These are phyloP conservation scores for Macrobrachium nipponense DNA, from an alignment of 1,140 invertebrate genomes.

Conservation along the genomic window DNA sequence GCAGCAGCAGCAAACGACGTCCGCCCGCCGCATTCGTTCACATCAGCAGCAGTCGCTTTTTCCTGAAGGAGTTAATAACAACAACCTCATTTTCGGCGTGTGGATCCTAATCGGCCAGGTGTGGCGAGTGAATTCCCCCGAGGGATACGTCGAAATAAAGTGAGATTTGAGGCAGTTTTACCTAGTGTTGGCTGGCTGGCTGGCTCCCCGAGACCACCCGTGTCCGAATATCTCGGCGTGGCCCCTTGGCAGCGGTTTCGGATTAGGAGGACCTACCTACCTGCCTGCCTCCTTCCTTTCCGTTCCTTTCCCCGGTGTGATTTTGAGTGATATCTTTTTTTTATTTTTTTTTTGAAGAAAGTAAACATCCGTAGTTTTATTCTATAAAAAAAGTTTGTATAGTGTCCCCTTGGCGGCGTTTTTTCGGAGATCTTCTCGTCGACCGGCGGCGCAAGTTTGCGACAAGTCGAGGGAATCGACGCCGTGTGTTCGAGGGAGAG, in stretches of 20 bases:
- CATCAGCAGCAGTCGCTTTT: neutral
- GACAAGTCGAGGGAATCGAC: too few species aligned
- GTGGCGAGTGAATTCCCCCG: slow-evolving; percentile 24
- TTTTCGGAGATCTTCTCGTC: too few species aligned
- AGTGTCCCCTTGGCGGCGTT: too few species aligned
- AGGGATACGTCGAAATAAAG: slow-evolving; percentile 31
- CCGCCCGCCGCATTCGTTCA: neutral
- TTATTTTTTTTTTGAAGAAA: slow-evolving; percentile 1
- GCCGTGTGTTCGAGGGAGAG: too few species aligned
- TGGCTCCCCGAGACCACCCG: slow-evolving; percentile 27
- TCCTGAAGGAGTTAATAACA: neutral
- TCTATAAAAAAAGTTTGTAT: too few species aligned
- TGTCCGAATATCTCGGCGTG: slow-evolving; percentile 36
- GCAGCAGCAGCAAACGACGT: too few species aligned
- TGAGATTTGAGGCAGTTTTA: slow-evolving; percentile 53
- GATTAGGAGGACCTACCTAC: neutral
- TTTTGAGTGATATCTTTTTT: slow-evolving; percentile 28
- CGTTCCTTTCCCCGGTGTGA: slow-evolving; percentile 3
- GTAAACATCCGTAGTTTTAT: too few species aligned
- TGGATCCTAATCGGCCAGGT: slow-evolving; percentile 27
- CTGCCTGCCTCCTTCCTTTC: neutral
- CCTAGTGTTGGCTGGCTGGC: slow-evolving; percentile 53
- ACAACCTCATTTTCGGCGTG: slow-evolving; percentile 33
- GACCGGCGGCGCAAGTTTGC: too few species aligned
- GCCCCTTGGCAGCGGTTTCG: slow-evolving; percentile 40